Base-by-base conservation (phyloP, 2,113 vertebrate genomes). In the Gobio gobio region DNA sequence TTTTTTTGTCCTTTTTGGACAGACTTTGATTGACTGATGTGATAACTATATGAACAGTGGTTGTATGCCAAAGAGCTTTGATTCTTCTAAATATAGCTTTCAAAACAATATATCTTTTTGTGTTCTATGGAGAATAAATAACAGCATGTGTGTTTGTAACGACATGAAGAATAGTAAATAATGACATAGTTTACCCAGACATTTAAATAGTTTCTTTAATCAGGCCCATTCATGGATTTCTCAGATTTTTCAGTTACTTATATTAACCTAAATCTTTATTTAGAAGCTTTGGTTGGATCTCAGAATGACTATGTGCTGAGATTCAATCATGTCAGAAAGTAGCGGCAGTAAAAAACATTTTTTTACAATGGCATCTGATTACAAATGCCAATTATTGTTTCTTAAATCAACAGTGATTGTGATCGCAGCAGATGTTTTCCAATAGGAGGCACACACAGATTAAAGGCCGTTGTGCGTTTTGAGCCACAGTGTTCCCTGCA, bases 341-440 rank as follows among this genome's bases (percentile, higher is more conserved):
- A 43, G 13, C 68, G 26, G 29, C 22, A 80, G 59, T 47, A 73
- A 73, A 33, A 33, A 56, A 18, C 78, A 13, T 6, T 1, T 54
- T 81, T 61, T 64, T 40, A 77, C 13, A 75, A 26, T 79, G 64
- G 29, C 40, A 16, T 74, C 79, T 85, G 87, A 86, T 88, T 84
- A 68, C 58, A 74, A 78, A 82, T 36, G 61, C 59, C 66, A 61
- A 45, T 51, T 76, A 74, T 88, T 81, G 77, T 80, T 29, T 84
- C 85, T 85, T 51, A 76, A 90, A 90, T 88, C 79, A 85, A 83
- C 85, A 61, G 61, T 26, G 54, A 84, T 86, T 85, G 85, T 78
- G 3, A 20, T 82, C 33, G 20, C 6, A 29, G 29, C 47, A 82
- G 75, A 86, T 85, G 80, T 83, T 78, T 85, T 78, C 82, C 78